These are phyloP conservation scores for Polylopha cassiicola DNA, from an alignment of 2,888 invertebrate genomes.

Conservation along the genomic window DNA sequence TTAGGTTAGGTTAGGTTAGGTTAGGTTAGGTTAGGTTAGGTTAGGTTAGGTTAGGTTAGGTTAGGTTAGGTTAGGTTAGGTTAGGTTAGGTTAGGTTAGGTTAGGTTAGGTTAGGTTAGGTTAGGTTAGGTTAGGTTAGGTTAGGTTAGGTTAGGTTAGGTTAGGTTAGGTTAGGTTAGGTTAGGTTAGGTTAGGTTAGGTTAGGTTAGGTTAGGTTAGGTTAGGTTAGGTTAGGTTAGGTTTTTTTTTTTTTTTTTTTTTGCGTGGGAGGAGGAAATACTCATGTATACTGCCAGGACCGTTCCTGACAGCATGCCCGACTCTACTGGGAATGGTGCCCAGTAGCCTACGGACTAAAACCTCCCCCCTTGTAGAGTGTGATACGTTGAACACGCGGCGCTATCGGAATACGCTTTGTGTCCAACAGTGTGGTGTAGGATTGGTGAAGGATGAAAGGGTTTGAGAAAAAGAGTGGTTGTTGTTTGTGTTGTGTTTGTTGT, in stretches of 20 bases:
- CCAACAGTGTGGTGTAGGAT: no score
- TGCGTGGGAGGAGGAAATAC: slow-evolving; percentile 21
- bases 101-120: slow-evolving; percentile 14
- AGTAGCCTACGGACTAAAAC: no score
- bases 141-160: slow-evolving; percentile 29
- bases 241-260: slow-evolving; percentile 29
- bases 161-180: slow-evolving; percentile 30
- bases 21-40: slow-evolving; percentile 3
- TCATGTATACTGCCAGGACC: no score
- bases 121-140: slow-evolving; percentile 20
- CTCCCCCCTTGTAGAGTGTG: no score
- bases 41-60: slow-evolving; percentile 9
- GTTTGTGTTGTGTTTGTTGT: no score
- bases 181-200: slow-evolving; percentile 29
- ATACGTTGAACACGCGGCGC: no score
- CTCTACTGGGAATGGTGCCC: no score
- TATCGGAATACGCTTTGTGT: no score
- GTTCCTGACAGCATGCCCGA: no score
- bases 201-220: slow-evolving; percentile 28
- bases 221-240: slow-evolving; percentile 31
- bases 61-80: slow-evolving; percentile 9
- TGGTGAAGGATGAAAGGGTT: no score
- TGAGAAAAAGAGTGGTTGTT: no score
- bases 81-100: slow-evolving; percentile 5
- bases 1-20: no score